Percentiles rank a stretch among this genome's conserved stretches.
Evolutionary conservation across 1,140 invertebrate genomes (phyloP).

Genomic region (Steinernema feltiae): DNA sequence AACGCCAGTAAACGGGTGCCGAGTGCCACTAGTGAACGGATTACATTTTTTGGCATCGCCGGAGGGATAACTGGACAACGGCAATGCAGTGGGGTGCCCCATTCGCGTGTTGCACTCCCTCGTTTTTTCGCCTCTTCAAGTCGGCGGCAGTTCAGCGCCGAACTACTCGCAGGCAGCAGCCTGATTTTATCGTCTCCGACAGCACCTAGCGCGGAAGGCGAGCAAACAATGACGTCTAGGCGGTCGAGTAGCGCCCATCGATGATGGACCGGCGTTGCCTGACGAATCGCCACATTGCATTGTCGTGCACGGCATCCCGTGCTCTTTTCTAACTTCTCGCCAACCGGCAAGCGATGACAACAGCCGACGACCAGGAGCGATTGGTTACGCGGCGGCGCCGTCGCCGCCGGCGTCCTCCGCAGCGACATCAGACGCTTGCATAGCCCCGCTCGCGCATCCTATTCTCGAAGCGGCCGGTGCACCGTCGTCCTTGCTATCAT

Average conservation of each 20-base stretch:
- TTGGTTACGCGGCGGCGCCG: neutral
- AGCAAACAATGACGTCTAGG: conserved; percentile 6
- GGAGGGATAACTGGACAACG: neutral
- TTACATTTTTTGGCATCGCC: conserved; percentile 3
- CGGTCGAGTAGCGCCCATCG: neutral
- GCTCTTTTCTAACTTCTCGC: neutral
- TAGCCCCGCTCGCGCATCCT: conserved; percentile 4
- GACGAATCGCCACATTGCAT: neutral
- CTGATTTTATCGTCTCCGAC: neutral
- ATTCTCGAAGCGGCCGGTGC: neutral
- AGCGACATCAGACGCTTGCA: neutral
- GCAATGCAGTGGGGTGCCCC: neutral
- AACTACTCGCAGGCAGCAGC: neutral
- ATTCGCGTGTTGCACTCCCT: neutral
- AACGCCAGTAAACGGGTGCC: neutral
- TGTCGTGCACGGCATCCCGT: neutral
- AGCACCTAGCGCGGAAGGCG: neutral
- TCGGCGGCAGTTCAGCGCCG: neutral
- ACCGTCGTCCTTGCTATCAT: neutral
- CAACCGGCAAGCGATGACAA: neutral
- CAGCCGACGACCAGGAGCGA: neutral
- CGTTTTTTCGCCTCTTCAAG: neutral
- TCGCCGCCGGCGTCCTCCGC: neutral
- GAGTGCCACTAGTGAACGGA: neutral
- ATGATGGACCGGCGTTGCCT: neutral